These are phyloP conservation scores for Ditula angustiorana DNA, from an alignment of 2,888 invertebrate genomes.

Conservation along the genomic window DNA sequence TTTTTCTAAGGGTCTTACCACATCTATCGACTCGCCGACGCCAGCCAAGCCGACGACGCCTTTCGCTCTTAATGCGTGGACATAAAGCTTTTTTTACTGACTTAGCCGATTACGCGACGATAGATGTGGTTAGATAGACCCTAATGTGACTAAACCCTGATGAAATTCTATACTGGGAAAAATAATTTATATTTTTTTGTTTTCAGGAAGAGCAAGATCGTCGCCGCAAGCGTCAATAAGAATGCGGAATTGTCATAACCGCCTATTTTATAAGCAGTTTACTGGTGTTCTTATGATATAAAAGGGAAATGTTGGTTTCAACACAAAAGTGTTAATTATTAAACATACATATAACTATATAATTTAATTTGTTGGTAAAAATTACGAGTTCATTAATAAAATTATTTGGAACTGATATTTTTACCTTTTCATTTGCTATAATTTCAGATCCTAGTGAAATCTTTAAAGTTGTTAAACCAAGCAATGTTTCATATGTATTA, in stretches of 20 bases:
- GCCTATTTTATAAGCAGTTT: constrained; percentile 14
- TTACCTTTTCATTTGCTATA: neutral
- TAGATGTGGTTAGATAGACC: no score
- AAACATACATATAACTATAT: constrained; percentile 23
- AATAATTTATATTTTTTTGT: constrained; percentile 26
- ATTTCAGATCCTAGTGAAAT: no score
- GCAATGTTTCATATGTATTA: no score
- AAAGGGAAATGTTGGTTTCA: constrained; percentile 30
- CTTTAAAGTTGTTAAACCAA: no score
- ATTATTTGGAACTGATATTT: constrained; percentile 52
- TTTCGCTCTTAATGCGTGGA: no score
- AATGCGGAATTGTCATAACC: neutral
- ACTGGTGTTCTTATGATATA: neutral
- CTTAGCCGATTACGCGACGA: no score
- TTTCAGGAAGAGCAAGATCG: constrained; percentile 79
- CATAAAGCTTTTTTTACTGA: no score
- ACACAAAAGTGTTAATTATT: constrained; percentile 25
- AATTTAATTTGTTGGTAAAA: constrained; percentile 32
- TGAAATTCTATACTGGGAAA: neutral
- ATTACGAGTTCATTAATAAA: constrained; percentile 44
- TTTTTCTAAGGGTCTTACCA: no score
- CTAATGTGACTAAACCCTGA: no score
- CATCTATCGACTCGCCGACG: no score
- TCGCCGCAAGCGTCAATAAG: constrained; percentile 82
- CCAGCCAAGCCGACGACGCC: no score